phyloP scores from a whole-genome alignment of 2,888 invertebrate genomes.

The Aquatica leii region DNA sequence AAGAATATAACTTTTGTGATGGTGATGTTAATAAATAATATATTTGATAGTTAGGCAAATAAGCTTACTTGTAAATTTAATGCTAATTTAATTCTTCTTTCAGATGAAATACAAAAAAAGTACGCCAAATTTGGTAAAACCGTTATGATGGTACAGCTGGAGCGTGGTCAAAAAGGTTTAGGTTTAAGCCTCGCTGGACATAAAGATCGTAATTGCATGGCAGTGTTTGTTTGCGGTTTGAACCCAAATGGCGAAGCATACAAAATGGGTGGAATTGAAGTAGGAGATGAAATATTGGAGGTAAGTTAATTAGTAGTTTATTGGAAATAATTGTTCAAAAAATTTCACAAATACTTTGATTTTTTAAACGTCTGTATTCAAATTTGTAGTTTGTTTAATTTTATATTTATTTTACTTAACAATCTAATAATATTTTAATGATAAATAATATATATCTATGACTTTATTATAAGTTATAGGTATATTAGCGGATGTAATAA shows the following conservation, averaged over 20 bases:
- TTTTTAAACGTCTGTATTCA: too few relatives aligned
- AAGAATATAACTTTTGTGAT: too few relatives aligned
- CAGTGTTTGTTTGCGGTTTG: constrained; percentile 95
- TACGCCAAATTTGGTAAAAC: constrained; percentile 81
- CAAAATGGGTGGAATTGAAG: constrained; percentile 76
- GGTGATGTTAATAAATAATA: too few relatives aligned
- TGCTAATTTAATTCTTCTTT: constrained; percentile 39
- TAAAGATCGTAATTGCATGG: constrained; percentile 92
- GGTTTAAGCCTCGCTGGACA: constrained; percentile 96
- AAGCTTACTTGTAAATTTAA: too few relatives aligned
- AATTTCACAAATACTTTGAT: too few relatives aligned
- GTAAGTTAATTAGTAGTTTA: constrained; percentile 61
- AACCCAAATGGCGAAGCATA: constrained; percentile 86
- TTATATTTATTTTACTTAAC: too few relatives aligned
- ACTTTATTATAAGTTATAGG: too few relatives aligned
- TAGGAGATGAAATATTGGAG: constrained; percentile 96
- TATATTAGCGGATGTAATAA: too few relatives aligned
- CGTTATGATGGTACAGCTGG: constrained; percentile 78
- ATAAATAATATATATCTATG: too few relatives aligned
- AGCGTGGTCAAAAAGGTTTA: constrained; percentile 77
- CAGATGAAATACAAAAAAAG: constrained; percentile 93
- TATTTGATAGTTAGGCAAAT: too few relatives aligned
- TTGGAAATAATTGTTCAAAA: not conserved
- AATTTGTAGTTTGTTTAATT: too few relatives aligned
- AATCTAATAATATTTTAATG: too few relatives aligned